Percentiles rank a stretch among this genome's conserved stretches.
Evolutionary conservation across 2,888 invertebrate species (phyloP).

Genomic region (Diarsia rubi): DNA sequence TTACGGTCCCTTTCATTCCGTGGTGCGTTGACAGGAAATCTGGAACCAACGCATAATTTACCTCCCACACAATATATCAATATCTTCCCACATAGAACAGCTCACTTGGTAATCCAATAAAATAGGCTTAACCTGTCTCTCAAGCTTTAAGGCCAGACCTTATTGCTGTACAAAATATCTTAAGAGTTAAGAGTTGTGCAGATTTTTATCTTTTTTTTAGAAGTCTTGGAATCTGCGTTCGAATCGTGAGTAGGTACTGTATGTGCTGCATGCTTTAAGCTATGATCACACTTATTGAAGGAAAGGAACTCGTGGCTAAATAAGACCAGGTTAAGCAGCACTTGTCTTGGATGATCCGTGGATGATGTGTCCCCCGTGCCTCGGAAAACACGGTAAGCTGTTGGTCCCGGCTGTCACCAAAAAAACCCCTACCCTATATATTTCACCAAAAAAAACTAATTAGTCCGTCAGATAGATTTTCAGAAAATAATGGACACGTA

Average conservation of each 20-base stretch:
- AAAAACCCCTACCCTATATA: too few relatives aligned
- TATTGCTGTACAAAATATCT: constrained; percentile 23
- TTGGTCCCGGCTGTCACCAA: too few relatives aligned
- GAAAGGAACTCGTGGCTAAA: background rate
- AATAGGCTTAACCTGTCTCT: constrained; percentile 44
- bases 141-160: constrained; percentile 11
- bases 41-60: constrained; percentile 52
- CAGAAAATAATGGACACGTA: too few relatives aligned
- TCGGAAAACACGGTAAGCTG: too few relatives aligned
- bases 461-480: too few relatives aligned
- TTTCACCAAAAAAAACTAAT: too few relatives aligned
- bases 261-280: constrained; percentile 22
- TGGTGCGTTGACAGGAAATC: constrained; percentile 47
- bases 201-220: constrained; percentile 35
- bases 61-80: constrained; percentile 58
- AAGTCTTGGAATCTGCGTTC: constrained; percentile 22
- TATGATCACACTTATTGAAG: background rate
- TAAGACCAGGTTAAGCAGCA: too few relatives aligned
- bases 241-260: constrained; percentile 16
- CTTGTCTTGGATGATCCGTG: too few relatives aligned
- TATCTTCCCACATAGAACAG: constrained; percentile 52
- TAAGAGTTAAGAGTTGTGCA: background rate
- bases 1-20: constrained; percentile 22
- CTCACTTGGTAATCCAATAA: constrained; percentile 42
- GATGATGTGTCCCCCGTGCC: too few relatives aligned